A percentile compares a stretch with the other conserved stretches of the same genome.
Conservation (phyloP, 2,888 invertebrate genomes). For the Griposia aprilina region DNA sequence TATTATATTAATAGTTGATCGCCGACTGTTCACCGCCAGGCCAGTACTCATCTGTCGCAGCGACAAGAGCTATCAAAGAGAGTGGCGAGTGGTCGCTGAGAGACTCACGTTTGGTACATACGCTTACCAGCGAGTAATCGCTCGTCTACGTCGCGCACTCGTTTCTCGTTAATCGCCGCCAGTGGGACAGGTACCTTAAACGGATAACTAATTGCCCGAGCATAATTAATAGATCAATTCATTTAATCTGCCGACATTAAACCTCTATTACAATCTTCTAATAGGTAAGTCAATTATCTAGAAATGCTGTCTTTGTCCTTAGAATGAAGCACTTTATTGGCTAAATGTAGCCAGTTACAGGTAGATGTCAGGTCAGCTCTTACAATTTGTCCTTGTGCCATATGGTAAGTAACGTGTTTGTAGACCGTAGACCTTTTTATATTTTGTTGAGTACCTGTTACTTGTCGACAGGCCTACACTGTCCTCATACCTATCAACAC, state of each 20-base stretch:
- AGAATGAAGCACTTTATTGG: background rate
- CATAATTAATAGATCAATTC: conserved; percentile 16
- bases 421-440: too few relatives aligned
- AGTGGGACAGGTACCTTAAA: too few relatives aligned
- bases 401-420: background rate
- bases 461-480: too few relatives aligned
- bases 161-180: background rate
- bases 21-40: background rate
- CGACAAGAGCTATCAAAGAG: background rate
- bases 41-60: background rate
- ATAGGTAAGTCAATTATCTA: background rate
- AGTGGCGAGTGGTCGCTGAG: background rate
- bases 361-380: background rate
- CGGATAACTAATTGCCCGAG: too few relatives aligned
- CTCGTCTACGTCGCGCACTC: background rate
- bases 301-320: background rate
- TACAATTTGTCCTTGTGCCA: background rate
- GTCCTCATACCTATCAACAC: too few relatives aligned
- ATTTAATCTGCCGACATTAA: background rate
- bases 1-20: background rate
- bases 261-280: background rate
- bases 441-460: too few relatives aligned
- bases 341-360: background rate
- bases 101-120: background rate
- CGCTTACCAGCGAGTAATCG: background rate